Base-by-base conservation (phyloP, 2,888 invertebrate species). In the Bombyx huttoni region DNA sequence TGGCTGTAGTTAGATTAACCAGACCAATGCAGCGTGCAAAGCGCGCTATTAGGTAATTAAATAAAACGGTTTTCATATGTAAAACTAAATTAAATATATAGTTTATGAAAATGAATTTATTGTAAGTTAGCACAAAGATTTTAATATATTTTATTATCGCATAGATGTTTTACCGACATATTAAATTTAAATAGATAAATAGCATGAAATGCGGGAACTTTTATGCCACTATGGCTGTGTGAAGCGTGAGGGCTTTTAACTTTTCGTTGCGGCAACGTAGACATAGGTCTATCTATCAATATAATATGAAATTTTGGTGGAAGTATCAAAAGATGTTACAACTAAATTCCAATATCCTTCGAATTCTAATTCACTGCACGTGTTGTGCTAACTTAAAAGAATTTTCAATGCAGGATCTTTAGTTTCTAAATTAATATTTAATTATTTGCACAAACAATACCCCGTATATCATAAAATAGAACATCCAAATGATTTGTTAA, bases 61-160 rank as follows among this genome's bases (percentile, higher is more conserved):
- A 24, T 24, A 24, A 77, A 78, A 81, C 77, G 78, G 77, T 76
- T 83, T 81, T 77, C 71, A 68, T 78, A 77, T 75, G 69, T 71
- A 66, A 70, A 75, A 74, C 61, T 64, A 69, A 70, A 68, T 68
- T 64, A 64, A 59, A 73, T 68, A 78, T 83, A 84, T 87, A 85
- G 81, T 84, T 81, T 81, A 84, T 82, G 75, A 78, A 72, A 83
- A 80, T 79, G 84, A 88, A 85, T 88, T 86, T 88, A 87, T 86
- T 79, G 83, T 87, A 88, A 87, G 86, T 82, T 88, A 87, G 87
- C 87, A 88, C 87, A 88, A 88, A 88, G 87, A 87, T 85, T 86
- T 40, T 88, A 87, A 88, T 88, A 87, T 88, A 88, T 88, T 88
- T 88, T 88, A 88, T 83, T 87, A 88, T 84, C 79, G 81, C 74